phyloP scores from a whole-genome alignment of 2,888 invertebrate genomes.

The Drosophila percnosoma region DNA sequence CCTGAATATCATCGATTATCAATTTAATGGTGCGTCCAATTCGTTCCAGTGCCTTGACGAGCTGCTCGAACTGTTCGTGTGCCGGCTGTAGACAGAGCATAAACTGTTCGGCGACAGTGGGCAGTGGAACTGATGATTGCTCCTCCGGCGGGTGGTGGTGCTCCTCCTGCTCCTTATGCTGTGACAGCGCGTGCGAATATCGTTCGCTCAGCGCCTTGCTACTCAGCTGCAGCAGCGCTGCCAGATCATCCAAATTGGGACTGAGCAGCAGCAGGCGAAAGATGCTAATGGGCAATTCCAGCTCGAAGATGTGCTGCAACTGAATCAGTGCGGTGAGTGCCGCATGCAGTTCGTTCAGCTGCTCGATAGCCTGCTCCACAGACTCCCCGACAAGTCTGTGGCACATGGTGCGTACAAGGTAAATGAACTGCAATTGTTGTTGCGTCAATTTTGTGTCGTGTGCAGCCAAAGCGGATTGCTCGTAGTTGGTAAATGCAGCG shows the following conservation, averaged over 20 bases:
- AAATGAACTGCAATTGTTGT: slow-evolving; percentile 70
- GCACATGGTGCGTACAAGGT: slow-evolving; percentile 63
- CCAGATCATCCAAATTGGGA: slow-evolving; percentile 43
- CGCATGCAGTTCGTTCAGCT: slow-evolving; percentile 40
- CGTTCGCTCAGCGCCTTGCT: slow-evolving; percentile 29
- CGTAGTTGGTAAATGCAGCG: slow-evolving; percentile 58
- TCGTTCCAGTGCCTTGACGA: slow-evolving; percentile 26
- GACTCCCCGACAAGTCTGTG: slow-evolving; percentile 30
- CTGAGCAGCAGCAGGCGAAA: slow-evolving; percentile 51
- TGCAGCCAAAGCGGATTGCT: slow-evolving; percentile 42
- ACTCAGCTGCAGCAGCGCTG: slow-evolving; percentile 31
- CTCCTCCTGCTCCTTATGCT: slow-evolving; percentile 10
- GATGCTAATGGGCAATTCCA: slow-evolving; percentile 48
- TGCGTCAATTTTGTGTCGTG: slow-evolving; percentile 52
- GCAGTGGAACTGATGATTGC: neutral
- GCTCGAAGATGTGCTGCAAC: slow-evolving; percentile 55
- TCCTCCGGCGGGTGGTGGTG: neutral
- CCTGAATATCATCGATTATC: slow-evolving; percentile 48
- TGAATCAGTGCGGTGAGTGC: slow-evolving; percentile 36
- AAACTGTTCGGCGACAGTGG: slow-evolving; percentile 36
- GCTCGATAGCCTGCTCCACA: slow-evolving; percentile 28
- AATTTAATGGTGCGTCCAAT: slow-evolving; percentile 46
- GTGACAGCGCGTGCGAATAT: slow-evolving; percentile 12
- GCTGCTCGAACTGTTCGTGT: slow-evolving; percentile 46
- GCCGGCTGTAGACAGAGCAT: slow-evolving; percentile 47